Conservation (phyloP, 2,113 vertebrate species). For the Xiphophorus hellerii region DNA sequence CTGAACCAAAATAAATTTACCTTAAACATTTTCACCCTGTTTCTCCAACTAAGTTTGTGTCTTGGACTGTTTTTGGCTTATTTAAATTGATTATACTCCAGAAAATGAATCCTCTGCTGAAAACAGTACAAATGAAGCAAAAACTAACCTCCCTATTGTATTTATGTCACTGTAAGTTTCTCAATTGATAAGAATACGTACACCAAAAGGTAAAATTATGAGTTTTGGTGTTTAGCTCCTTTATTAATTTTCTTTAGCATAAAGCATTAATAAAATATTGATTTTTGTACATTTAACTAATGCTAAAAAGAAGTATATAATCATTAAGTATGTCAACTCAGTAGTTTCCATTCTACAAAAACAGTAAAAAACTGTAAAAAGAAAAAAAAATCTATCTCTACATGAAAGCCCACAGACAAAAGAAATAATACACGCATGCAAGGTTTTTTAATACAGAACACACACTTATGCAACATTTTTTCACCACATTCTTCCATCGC, state of each 20-base stretch:
- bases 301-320: slow-evolving; percentile 51
- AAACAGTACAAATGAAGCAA: neutral
- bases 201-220: slow-evolving; percentile 5
- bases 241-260: slow-evolving; percentile 59
- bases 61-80: neutral
- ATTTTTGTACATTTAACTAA: slow-evolving; percentile 54
- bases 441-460: too few species aligned
- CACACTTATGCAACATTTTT: neutral
- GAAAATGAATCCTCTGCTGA: neutral
- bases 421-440: slow-evolving; percentile 7
- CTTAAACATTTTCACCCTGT: neutral
- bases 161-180: too few species aligned
- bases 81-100: neutral
- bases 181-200: neutral
- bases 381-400: too few species aligned
- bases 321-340: slow-evolving; percentile 50
- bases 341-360: slow-evolving; percentile 44
- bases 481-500: neutral
- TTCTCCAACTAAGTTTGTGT: too few species aligned
- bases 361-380: slow-evolving; percentile 8
- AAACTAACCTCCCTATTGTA: neutral
- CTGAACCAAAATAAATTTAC: neutral
- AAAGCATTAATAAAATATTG: slow-evolving; percentile 70
- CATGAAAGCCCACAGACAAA: slow-evolving; percentile 30
- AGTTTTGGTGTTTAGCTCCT: slow-evolving; percentile 4